A percentile compares a stretch with the other conserved stretches of the same genome.
Evolutionary conservation across 2,113 vertebrate species (phyloP).

Genomic region (Tyto alba): DNA sequence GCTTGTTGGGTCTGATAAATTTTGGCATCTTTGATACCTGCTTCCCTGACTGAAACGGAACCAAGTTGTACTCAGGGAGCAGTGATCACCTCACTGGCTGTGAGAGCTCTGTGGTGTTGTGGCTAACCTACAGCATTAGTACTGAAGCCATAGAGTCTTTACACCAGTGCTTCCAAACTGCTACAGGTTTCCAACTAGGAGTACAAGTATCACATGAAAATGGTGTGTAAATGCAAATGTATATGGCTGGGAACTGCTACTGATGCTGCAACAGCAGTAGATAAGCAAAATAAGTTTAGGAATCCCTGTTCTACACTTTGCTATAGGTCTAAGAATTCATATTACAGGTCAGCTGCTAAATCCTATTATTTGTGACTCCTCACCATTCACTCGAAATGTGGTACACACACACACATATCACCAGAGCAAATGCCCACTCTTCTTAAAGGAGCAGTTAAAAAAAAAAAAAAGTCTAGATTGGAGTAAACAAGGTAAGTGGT

Average conservation of each 20-base stretch:
- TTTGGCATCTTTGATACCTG: background rate
- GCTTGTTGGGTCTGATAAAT: background rate
- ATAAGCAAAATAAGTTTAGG: background rate
- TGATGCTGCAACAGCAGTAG: background rate
- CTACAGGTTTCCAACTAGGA: background rate
- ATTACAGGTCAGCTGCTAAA: background rate
- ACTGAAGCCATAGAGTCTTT: background rate
- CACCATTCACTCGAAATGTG: rapidly evolving
- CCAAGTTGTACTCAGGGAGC: rapidly evolving
- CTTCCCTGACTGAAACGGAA: background rate
- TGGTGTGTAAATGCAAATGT: background rate
- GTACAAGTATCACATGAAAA: background rate
- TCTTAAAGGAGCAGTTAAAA: background rate
- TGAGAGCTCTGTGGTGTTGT: background rate
- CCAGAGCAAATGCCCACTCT: background rate
- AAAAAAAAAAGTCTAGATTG: background rate
- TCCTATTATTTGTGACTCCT: background rate
- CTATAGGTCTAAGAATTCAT: background rate
- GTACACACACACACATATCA: rapidly evolving
- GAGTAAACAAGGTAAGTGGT: background rate
- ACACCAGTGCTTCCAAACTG: background rate
- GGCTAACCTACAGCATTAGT: background rate
- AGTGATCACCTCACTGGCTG: rapidly evolving
- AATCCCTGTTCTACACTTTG: background rate
- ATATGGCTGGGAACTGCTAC: background rate